Conservation (phyloP, 1,140 invertebrate species). For the Drosophila quadrilineata region DNA sequence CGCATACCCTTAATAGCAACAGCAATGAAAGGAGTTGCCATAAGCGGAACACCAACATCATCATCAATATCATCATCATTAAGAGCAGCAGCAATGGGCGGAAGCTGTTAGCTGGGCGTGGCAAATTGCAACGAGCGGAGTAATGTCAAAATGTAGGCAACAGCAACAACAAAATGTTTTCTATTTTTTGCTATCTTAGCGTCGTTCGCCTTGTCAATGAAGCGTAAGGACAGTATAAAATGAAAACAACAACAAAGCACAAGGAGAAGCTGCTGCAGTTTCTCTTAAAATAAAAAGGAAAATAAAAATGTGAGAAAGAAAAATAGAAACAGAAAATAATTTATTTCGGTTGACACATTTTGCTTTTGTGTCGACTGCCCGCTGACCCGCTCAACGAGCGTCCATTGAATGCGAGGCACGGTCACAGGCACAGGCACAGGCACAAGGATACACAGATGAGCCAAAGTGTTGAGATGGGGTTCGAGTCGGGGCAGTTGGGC, state of each 20-base stretch:
- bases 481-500: conserved; percentile 8
- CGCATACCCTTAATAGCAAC: background rate
- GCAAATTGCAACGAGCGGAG: conserved; percentile 34
- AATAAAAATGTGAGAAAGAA: conserved; percentile 30
- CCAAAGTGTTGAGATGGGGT: background rate
- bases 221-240: no score
- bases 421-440: conserved; percentile 5
- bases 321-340: conserved; percentile 54
- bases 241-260: conserved; percentile 20
- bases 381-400: conserved; percentile 62
- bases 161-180: conserved; percentile 46
- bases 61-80: conserved; percentile 10
- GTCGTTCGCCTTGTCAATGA: conserved; percentile 55
- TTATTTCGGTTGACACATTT: conserved; percentile 70
- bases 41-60: background rate
- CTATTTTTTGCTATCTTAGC: conserved; percentile 3
- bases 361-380: conserved; percentile 30
- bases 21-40: no score
- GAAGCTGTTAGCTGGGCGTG: conserved; percentile 26
- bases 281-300: background rate
- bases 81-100: conserved; percentile 1
- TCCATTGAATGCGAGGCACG: conserved; percentile 44
- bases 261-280: background rate
- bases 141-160: conserved; percentile 59
- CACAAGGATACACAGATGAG: background rate